Evolutionary conservation across 2,113 vertebrate genomes (phyloP).

Genomic region (Capreolus pygargus): DNA sequence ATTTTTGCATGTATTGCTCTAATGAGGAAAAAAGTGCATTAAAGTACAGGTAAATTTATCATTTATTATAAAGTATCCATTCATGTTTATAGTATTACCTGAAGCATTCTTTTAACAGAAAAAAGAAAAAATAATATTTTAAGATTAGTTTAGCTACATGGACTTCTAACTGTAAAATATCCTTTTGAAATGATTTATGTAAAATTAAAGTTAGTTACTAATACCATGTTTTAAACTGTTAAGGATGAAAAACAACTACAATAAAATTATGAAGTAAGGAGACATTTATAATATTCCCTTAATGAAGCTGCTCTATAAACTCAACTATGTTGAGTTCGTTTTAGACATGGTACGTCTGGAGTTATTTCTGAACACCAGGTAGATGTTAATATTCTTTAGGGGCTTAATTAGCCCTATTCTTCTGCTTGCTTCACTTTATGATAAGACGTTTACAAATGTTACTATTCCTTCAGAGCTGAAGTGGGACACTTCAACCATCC

Average conservation of each 20-base stretch:
- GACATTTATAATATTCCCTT: neutral
- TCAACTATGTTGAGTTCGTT: neutral
- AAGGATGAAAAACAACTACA: neutral
- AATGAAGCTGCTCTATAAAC: neutral
- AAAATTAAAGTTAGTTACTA: conserved; percentile 17
- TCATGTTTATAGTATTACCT: neutral
- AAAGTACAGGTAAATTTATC: neutral
- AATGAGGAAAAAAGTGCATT: conserved; percentile 8
- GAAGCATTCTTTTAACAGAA: conserved; percentile 21
- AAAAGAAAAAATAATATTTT: neutral
- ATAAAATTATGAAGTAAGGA: neutral
- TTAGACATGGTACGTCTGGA: neutral
- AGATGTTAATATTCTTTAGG: neutral
- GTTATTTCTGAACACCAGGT: neutral
- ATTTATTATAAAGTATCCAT: neutral
- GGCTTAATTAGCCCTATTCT: neutral
- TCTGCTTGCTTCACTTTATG: neutral
- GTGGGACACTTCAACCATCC: neutral
- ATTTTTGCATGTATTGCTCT: neutral
- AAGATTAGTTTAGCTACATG: neutral
- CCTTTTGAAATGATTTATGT: neutral
- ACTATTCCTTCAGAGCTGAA: neutral
- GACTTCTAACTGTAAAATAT: neutral
- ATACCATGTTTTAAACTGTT: conserved; percentile 16
- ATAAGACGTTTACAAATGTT: neutral